Conservation (phyloP, 2,797 vertebrate species). For the Urosaurus nigricauda region DNA sequence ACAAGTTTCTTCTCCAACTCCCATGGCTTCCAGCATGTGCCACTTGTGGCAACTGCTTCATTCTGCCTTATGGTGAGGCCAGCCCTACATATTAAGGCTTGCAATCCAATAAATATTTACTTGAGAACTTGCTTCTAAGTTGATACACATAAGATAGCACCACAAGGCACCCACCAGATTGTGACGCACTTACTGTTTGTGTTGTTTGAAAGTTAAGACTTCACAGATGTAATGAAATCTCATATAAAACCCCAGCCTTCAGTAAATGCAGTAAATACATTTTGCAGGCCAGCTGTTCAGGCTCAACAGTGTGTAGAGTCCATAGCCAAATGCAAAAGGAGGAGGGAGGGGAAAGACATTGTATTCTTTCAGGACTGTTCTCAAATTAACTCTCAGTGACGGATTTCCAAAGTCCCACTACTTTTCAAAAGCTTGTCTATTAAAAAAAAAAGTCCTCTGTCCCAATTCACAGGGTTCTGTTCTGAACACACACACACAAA, state of each 20-base stretch:
- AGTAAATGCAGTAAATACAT: background rate
- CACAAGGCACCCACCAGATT: background rate
- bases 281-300: background rate
- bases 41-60: no score
- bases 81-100: background rate
- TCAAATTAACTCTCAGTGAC: background rate
- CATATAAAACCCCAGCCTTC: background rate
- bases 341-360: no score
- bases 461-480: no score
- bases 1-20: no score
- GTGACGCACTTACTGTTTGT: background rate
- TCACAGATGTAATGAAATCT: background rate
- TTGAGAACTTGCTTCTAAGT: background rate
- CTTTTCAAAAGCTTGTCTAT: background rate
- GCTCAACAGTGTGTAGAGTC: background rate
- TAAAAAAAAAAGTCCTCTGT: background rate
- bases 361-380: background rate
- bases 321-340: background rate
- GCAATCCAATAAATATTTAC: conserved; percentile 6
- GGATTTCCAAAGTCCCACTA: background rate
- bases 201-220: background rate
- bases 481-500: no score
- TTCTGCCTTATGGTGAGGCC: no score
- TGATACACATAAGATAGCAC: background rate
- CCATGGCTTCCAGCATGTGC: no score